Conservation (phyloP, 2,888 invertebrate species). For the Gari tellinella region DNA sequence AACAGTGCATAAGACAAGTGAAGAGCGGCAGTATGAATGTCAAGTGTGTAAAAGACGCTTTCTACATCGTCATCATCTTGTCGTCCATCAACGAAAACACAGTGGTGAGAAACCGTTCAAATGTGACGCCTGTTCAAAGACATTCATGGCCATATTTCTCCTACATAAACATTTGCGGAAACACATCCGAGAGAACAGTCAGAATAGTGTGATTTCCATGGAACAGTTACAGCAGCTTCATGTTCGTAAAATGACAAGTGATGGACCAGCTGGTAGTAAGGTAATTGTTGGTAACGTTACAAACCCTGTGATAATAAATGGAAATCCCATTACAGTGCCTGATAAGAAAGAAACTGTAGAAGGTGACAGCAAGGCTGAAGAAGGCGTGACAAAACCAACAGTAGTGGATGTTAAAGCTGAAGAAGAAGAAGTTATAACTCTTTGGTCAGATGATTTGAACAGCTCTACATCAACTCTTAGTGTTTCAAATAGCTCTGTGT, state of each 20-base stretch:
- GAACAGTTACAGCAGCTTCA: conserved; percentile 50
- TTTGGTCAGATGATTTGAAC: conserved; percentile 12
- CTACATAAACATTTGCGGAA: conserved; percentile 59
- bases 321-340: conserved; percentile 18
- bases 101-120: conserved; percentile 58
- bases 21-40: conserved; percentile 55
- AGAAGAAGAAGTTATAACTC: conserved; percentile 1
- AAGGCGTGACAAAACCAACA: conserved; percentile 7
- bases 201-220: conserved; percentile 34
- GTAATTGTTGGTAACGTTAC: conserved; percentile 4
- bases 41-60: conserved; percentile 48
- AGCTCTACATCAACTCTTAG: neutral
- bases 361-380: no score
- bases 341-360: conserved; percentile 16
- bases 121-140: conserved; percentile 54
- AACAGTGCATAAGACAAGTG: conserved; percentile 56
- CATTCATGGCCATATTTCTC: conserved; percentile 60
- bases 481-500: no score
- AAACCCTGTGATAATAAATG: neutral
- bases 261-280: neutral
- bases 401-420: conserved; percentile 18
- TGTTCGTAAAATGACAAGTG: conserved; percentile 34
- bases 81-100: conserved; percentile 59
- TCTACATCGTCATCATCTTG: conserved; percentile 55
- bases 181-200: conserved; percentile 52